Conservation (phyloP, 2,113 vertebrate genomes). For the Poeciliopsis occidentalis region DNA sequence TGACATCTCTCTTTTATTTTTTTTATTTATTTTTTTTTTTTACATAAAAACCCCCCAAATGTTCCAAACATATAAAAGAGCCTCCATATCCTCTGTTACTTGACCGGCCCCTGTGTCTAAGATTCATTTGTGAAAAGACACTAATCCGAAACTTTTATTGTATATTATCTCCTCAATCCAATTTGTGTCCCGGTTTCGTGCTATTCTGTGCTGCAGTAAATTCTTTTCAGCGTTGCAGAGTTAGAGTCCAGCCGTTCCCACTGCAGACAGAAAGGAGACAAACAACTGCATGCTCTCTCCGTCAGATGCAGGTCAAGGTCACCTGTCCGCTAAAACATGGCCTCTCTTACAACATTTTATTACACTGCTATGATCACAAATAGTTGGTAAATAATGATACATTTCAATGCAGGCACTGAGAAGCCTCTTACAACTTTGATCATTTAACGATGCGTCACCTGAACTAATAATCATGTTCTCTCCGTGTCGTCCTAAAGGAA, state of each 20-base stretch:
- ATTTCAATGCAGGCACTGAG: too few species aligned
- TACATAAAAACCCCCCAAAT: slow-evolving; percentile 21
- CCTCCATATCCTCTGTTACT: slow-evolving; percentile 36
- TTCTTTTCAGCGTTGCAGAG: neutral
- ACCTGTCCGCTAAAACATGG: too few species aligned
- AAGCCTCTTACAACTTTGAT: too few species aligned
- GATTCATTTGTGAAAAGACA: neutral
- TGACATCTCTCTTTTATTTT: slow-evolving; percentile 58
- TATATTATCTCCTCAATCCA: neutral
- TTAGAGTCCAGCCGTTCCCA: neutral
- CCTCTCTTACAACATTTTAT: neutral
- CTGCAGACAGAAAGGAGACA: neutral
- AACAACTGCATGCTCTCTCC: neutral
- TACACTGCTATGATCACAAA: too few species aligned
- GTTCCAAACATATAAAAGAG: slow-evolving; percentile 73
- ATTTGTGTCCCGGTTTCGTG: neutral
- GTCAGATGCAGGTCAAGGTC: too few species aligned
- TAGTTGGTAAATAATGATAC: too few species aligned
- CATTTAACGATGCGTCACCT: too few species aligned
- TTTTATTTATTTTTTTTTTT: too few species aligned
- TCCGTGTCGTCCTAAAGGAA: too few species aligned
- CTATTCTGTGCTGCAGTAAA: neutral
- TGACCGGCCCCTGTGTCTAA: slow-evolving; percentile 8
- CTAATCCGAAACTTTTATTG: neutral
- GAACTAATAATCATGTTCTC: too few species aligned